Percentiles rank a stretch among this genome's conserved stretches.
Evolutionary conservation across 2,113 vertebrate genomes (phyloP).

Genomic region (Acanthisitta chloris): DNA sequence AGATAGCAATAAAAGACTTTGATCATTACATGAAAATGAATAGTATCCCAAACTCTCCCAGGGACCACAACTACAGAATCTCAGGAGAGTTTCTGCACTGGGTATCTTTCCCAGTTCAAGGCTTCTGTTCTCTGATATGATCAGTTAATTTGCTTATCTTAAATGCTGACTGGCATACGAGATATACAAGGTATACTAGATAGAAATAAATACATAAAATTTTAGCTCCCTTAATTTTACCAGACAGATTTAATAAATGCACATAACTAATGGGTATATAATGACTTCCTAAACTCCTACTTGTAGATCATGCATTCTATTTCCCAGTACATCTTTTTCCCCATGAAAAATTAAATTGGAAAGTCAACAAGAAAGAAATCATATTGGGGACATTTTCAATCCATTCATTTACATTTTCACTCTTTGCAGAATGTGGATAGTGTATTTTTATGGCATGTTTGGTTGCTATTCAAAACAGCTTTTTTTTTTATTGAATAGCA

Average conservation of each 20-base stretch:
- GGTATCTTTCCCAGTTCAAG: not conserved
- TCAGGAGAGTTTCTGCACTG: not conserved
- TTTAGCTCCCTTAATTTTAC: slow-evolving; percentile 41
- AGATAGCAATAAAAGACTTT: not conserved
- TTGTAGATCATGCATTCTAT: slow-evolving; percentile 56
- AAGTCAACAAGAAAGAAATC: slow-evolving; percentile 62
- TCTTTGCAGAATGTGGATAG: slow-evolving; percentile 20
- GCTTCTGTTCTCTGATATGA: not conserved
- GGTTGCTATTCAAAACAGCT: slow-evolving; percentile 70
- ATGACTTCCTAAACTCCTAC: slow-evolving; percentile 61
- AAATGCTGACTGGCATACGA: not conserved
- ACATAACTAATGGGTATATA: slow-evolving; percentile 69
- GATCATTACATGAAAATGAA: not conserved
- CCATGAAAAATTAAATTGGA: slow-evolving; percentile 54
- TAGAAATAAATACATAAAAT: slow-evolving; percentile 56
- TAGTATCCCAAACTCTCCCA: not conserved
- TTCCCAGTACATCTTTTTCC: slow-evolving; percentile 37
- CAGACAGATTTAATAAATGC: slow-evolving; percentile 68
- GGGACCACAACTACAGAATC: not conserved
- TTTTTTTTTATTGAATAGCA: slow-evolving; percentile 72
- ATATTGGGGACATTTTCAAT: slow-evolving; percentile 18
- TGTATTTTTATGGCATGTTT: slow-evolving; percentile 48
- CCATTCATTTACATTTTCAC: slow-evolving; percentile 57
- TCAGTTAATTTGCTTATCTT: slow-evolving; percentile 22
- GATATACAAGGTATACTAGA: not conserved